Percentiles rank a stretch among this genome's conserved stretches.
Conservation (phyloP, 2,113 vertebrate genomes). For the Microcebus tavaratra region DNA sequence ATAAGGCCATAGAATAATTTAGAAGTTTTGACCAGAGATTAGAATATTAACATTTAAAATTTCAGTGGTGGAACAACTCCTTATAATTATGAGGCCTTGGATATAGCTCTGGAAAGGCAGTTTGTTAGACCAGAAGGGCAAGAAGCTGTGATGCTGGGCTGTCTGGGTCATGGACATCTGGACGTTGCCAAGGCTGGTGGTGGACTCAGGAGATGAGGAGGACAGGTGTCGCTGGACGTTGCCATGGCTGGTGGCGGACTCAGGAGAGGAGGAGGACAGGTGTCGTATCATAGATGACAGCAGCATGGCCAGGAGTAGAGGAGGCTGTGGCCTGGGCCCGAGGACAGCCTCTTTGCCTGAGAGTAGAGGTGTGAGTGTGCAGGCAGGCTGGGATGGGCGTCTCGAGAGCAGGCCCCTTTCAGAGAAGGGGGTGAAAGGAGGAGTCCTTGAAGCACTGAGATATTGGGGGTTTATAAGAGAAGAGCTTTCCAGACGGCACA, state of each 20-base stretch:
- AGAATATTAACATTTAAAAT: background rate
- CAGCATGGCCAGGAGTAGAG: background rate
- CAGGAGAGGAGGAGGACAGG: background rate
- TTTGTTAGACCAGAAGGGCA: background rate
- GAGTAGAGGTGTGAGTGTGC: background rate
- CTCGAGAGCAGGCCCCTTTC: background rate
- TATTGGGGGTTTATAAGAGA: background rate
- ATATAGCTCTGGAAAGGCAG: background rate
- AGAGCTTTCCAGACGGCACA: background rate
- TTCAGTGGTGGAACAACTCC: background rate
- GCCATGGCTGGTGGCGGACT: background rate
- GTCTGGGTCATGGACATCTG: fast-evolving
- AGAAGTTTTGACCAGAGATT: background rate
- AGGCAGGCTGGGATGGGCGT: fast-evolving
- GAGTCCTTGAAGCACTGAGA: background rate
- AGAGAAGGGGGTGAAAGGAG: background rate
- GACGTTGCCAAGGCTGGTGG: background rate
- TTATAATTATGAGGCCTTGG: background rate
- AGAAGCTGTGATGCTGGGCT: background rate
- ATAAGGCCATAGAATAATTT: background rate
- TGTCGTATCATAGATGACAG: background rate
- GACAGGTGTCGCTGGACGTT: no score
- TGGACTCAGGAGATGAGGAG: background rate
- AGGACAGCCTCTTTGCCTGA: background rate
- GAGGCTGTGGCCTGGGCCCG: background rate